Evolutionary conservation across 1,140 invertebrate genomes (phyloP), one percentile per base, ranked within the genome.

Genomic region (Monochamus saltuarius): DNA sequence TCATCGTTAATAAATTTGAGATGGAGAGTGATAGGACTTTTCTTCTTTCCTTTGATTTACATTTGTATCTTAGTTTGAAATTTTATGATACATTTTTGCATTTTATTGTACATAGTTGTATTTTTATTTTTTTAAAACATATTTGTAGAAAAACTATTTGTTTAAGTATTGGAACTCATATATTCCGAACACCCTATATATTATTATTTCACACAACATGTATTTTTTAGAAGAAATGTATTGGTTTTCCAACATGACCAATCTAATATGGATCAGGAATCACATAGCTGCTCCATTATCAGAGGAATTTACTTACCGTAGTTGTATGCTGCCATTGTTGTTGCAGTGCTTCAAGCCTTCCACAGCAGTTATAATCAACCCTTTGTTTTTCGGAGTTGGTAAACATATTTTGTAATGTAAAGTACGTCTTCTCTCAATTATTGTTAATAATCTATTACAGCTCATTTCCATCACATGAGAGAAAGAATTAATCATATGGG

Each of bases 331-430:
- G 73, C 93, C 94, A 19, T 75, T 97, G 13, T 79, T 98, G 9
- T 76, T 96, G 57, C 90, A 94, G 72, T 91, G 88, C 74, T 88
- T 94, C 67, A 77, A 83, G n/a, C 87, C 88, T 2, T 75, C 83
- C 4, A 85, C 81, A 54, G 87, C 92, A 7, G 85, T 97, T 43
- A 89, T 95, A 63, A 82, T 94, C 59, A 92, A 90, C 70, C 93
- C 95, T 1, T 75, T 97, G 7, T 93, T 97, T 75, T 98, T 98
- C 83, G 95, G 95, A 47, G 85, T 93, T 52, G 88, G 89, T 89
- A 80, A 82, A 80, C 61, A 29, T 29, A 29, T 29, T 4, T 17
- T 42, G 2, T 13, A 13, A 42, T 3, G 7, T 13, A 17, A 2
- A 42, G 7, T 42, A 17, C 40, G 2, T 42, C n/a, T 42, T 13